Evolutionary conservation across 2,888 invertebrate genomes (phyloP).

Genomic region (Euplagia quadripunctaria): DNA sequence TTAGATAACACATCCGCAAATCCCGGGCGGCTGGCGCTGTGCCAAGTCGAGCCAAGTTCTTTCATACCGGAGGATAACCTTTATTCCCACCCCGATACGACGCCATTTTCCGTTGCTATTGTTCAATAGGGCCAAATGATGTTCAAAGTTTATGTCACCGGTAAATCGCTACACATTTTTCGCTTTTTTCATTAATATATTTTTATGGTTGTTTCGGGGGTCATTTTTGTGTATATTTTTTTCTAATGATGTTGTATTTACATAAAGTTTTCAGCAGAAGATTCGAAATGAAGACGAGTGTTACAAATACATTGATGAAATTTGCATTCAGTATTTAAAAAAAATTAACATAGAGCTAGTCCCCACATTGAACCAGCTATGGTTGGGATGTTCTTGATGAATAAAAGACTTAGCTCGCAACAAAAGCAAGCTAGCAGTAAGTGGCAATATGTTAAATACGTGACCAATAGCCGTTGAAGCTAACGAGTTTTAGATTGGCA

Average conservation of each 20-base stretch:
- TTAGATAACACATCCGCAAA: constrained; percentile 47
- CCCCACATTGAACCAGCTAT: too few relatives aligned
- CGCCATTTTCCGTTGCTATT: constrained; percentile 23
- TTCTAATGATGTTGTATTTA: neutral
- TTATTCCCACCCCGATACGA: constrained; percentile 39
- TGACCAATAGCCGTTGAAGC: too few relatives aligned
- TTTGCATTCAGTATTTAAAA: too few relatives aligned
- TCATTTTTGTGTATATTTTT: neutral
- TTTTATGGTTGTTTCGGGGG: constrained; percentile 28
- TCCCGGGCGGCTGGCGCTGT: constrained; percentile 38
- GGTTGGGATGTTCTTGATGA: too few relatives aligned
- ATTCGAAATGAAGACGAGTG: too few relatives aligned
- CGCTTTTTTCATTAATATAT: constrained; percentile 34
- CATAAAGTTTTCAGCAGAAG: too few relatives aligned
- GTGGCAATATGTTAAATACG: too few relatives aligned
- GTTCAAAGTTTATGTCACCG: constrained; percentile 41
- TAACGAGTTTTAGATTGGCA: too few relatives aligned
- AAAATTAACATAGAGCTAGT: too few relatives aligned
- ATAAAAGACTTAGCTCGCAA: too few relatives aligned
- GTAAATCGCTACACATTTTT: constrained; percentile 37
- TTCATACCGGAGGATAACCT: constrained; percentile 34
- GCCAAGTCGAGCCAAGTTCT: constrained; percentile 39
- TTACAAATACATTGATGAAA: too few relatives aligned
- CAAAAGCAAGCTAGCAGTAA: too few relatives aligned
- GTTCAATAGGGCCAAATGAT: constrained; percentile 38